Evolutionary conservation across 2,113 vertebrate genomes (phyloP).

Genomic region (Gnathonemus echidnorhynchus): DNA sequence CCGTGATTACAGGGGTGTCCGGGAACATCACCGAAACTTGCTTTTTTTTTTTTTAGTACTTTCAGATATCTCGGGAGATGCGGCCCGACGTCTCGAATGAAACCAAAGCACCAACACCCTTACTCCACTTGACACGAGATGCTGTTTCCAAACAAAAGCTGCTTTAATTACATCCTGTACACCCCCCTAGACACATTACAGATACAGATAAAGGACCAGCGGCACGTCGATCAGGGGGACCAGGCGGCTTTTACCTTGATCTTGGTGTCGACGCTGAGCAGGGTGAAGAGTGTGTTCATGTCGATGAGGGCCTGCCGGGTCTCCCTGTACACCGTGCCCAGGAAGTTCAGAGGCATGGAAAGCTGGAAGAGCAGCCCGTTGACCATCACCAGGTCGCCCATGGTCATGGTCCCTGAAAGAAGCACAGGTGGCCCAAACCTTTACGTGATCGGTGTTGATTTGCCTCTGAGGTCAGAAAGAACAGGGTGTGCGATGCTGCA

Average conservation of each 20-base stretch:
- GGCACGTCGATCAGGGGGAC: not conserved
- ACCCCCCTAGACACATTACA: not conserved
- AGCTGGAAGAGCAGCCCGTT: conserved; percentile 97
- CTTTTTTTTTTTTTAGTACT: not conserved
- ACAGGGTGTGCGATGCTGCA: not conserved
- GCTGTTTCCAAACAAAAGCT: not conserved
- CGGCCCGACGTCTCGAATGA: not conserved
- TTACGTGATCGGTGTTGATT: not conserved
- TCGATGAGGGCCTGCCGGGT: conserved; percentile 96
- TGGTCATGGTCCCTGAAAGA: conserved; percentile 76
- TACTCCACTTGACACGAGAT: not conserved
- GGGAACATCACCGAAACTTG: not conserved
- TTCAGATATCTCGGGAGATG: not conserved
- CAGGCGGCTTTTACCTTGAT: conserved; percentile 77
- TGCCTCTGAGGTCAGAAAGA: not conserved
- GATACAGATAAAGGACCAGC: not conserved
- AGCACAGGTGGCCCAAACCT: not conserved
- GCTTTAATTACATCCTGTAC: not conserved
- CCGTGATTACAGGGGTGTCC: not conserved
- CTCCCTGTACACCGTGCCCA: conserved; percentile 97
- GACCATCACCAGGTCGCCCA: conserved; percentile 97
- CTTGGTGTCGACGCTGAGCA: conserved; percentile 84
- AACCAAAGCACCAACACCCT: not conserved
- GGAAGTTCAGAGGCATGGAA: conserved; percentile 92
- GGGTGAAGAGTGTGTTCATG: conserved; percentile 94